Evolutionary conservation across 2,113 vertebrate species (phyloP).

Genomic region (Otolemur garnettii): DNA sequence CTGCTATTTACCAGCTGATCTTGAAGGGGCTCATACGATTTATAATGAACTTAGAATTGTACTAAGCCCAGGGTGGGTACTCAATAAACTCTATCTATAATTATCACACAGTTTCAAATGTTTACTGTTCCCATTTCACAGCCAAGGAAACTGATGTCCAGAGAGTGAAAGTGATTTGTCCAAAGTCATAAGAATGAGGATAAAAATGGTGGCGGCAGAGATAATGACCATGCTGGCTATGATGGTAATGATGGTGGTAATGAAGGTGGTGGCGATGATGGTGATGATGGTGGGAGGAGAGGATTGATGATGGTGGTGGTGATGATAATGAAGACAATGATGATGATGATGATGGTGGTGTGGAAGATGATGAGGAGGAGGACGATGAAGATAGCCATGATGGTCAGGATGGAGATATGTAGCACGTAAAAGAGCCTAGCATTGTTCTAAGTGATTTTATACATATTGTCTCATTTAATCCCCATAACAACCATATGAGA

Average conservation of each 20-base stretch:
- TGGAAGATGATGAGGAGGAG: no score
- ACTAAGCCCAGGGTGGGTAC: neutral
- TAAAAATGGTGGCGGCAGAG: neutral
- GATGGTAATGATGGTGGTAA: rapidly evolving
- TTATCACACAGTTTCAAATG: neutral
- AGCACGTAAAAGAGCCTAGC: neutral
- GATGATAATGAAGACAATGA: rapidly evolving
- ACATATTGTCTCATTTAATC: neutral
- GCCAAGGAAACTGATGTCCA: neutral
- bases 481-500: neutral
- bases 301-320: neutral
- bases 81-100: neutral
- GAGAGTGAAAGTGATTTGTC: neutral
- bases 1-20: neutral
- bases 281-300: neutral
- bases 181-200: neutral
- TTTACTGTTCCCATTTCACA: neutral
- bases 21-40: neutral
- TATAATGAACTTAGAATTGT: neutral
- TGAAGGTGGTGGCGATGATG: neutral
- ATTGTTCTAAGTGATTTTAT: neutral
- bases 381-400: rapidly evolving
- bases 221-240: no score
- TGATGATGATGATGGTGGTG: neutral
- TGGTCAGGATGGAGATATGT: rapidly evolving